Conservation (phyloP, 92 coral and sea anemone genomes). For the Parazoanthus atlanticus region DNA sequence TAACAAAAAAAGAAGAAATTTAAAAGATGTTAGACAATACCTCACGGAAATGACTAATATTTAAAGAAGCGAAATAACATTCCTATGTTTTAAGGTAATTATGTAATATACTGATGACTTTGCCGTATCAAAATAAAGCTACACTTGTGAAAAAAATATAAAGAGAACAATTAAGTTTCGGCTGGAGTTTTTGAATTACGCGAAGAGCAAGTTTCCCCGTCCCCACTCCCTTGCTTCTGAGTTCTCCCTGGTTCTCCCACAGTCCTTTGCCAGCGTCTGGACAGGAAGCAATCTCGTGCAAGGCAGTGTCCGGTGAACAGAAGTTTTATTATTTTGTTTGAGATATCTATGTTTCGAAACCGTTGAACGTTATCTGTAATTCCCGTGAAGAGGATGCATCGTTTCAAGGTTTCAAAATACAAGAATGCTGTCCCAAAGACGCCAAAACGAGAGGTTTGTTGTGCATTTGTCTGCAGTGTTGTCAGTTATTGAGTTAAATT, state of each 20-base stretch:
- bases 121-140: too few relatives aligned
- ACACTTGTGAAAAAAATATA: too few relatives aligned
- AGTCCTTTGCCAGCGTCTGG: constrained; percentile 14
- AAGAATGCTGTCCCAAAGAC: constrained; percentile 37
- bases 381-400: constrained; percentile 17
- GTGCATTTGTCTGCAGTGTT: background rate
- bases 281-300: constrained; percentile 28
- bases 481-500: background rate
- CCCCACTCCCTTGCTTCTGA: background rate
- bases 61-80: too few relatives aligned
- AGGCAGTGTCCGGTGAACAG: constrained; percentile 15
- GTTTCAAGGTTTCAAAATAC: constrained; percentile 40
- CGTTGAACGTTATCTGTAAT: background rate
- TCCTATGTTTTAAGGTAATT: too few relatives aligned
- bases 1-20: too few relatives aligned
- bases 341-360: background rate
- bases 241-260: constrained; percentile 9
- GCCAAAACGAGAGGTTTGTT: constrained; percentile 42
- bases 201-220: background rate
- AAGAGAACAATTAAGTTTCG: too few relatives aligned
- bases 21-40: too few relatives aligned
- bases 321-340: background rate
- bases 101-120: too few relatives aligned
- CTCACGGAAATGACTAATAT: too few relatives aligned
- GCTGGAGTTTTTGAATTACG: too few relatives aligned